A percentile compares a stretch with the other conserved stretches of the same genome.
Evolutionary conservation across 37 sponge, comb jelly and placozoan species (phyloP).

Genomic region (Ephydatia muelleri): DNA sequence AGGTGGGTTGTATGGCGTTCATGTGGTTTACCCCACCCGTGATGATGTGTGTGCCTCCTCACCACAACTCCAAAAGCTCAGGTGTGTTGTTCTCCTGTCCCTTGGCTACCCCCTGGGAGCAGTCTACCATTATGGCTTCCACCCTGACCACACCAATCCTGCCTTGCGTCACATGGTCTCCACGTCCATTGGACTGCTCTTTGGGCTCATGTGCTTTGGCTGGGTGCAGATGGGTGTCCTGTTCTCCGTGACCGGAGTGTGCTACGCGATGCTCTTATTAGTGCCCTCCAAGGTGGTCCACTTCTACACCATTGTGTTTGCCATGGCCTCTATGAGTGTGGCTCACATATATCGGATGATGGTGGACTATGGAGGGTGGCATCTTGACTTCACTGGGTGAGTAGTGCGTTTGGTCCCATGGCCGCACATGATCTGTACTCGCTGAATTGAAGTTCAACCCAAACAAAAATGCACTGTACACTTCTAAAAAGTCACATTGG

Average conservation of each 20-base stretch:
- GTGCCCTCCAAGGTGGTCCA: background rate
- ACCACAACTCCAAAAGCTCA: slow-evolving; percentile 18
- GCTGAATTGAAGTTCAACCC: too few species aligned
- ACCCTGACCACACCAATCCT: slow-evolving; percentile 25
- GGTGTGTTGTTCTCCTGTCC: slow-evolving; percentile 51
- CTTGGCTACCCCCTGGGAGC: slow-evolving; percentile 42
- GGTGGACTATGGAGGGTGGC: slow-evolving; percentile 78
- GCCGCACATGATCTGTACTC: too few species aligned
- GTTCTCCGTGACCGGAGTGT: slow-evolving; percentile 27
- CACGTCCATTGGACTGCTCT: slow-evolving; percentile 29
- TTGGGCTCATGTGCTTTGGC: slow-evolving; percentile 65
- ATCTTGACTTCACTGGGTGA: slow-evolving; percentile 77
- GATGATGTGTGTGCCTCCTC: background rate
- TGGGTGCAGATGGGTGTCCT: slow-evolving; percentile 36
- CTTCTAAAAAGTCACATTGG: too few species aligned
- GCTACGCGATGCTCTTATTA: slow-evolving; percentile 38
- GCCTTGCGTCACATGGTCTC: slow-evolving; percentile 30
- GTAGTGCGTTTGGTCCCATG: background rate
- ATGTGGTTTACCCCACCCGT: background rate
- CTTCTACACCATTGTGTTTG: slow-evolving; percentile 64
- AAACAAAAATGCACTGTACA: too few species aligned
- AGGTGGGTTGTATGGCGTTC: background rate
- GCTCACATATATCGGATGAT: slow-evolving; percentile 71
- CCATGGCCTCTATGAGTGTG: slow-evolving; percentile 39
- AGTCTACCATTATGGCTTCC: slow-evolving; percentile 38